Conservation (phyloP, 1,140 invertebrate genomes). For the Brachionus asplanchnoidis region DNA sequence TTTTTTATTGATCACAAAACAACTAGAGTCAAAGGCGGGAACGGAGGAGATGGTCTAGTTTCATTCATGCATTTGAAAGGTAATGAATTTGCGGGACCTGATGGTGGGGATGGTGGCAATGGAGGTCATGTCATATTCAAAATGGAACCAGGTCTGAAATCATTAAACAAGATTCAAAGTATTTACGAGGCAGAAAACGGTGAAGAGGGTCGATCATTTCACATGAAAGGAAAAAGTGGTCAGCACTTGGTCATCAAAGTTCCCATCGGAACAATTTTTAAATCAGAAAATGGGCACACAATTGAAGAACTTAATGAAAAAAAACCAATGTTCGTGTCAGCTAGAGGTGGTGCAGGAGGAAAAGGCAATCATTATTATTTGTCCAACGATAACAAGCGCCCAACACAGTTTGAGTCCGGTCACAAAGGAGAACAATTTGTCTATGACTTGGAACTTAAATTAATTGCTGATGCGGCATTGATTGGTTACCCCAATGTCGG, state of each 20-base stretch:
- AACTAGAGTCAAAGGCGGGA: constrained; percentile 67
- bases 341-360: constrained; percentile 83
- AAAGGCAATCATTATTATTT: constrained; percentile 88
- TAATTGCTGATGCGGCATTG: constrained; percentile 88
- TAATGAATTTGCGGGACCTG: constrained; percentile 83
- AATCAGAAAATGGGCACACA: constrained; percentile 61
- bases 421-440: constrained; percentile 70
- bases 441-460: constrained; percentile 71
- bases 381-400: constrained; percentile 72
- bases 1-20: constrained; percentile 50
- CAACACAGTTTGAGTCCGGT: constrained; percentile 78
- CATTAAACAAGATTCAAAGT: constrained; percentile 33
- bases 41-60: constrained; percentile 84
- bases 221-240: constrained; percentile 31
- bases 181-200: constrained; percentile 34
- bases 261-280: constrained; percentile 80
- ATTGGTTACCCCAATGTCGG: constrained; percentile 94
- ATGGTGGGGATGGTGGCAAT: constrained; percentile 91
- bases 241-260: constrained; percentile 52
- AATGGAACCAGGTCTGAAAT: constrained; percentile 28
- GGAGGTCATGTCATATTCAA: constrained; percentile 90
- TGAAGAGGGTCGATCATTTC: neutral
- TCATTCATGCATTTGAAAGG: constrained; percentile 72
- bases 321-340: constrained; percentile 81
- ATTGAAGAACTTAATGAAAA: constrained; percentile 68